A percentile compares a stretch with the other conserved stretches of the same genome.
Conservation (phyloP, 2,113 vertebrate species). For the Anguilla japonica region DNA sequence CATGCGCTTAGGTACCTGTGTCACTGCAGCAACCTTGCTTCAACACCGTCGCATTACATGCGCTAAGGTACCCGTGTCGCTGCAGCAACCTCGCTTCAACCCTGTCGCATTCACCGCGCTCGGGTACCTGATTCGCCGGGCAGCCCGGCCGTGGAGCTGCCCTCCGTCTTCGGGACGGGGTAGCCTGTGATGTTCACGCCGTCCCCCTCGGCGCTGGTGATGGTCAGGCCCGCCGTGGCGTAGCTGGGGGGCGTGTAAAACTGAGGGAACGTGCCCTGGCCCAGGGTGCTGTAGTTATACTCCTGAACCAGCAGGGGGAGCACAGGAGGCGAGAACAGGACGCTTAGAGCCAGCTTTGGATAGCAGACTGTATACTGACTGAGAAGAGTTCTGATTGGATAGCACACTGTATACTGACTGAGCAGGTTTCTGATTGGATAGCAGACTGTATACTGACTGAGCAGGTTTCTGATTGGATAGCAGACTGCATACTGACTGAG, state of each 20-base stretch:
- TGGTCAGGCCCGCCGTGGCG: constrained; percentile 70
- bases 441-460: too few relatives aligned
- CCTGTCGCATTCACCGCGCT: too few relatives aligned
- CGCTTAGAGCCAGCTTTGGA: background rate
- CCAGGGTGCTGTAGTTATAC: constrained; percentile 87
- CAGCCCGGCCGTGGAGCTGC: constrained; percentile 59
- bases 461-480: too few relatives aligned
- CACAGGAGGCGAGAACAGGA: background rate
- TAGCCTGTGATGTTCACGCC: constrained; percentile 64
- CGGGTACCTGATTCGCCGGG: constrained; percentile 54
- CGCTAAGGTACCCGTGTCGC: constrained; percentile 34
- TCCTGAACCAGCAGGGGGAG: constrained; percentile 67
- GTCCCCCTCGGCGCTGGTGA: constrained; percentile 63
- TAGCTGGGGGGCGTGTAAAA: constrained; percentile 88
- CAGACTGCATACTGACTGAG: too few relatives aligned
- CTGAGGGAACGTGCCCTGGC: constrained; percentile 85
- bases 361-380: too few relatives aligned
- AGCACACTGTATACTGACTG: too few relatives aligned
- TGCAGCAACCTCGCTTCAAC: background rate
- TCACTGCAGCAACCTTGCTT: too few relatives aligned
- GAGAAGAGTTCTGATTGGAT: too few relatives aligned
- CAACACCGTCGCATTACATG: background rate
- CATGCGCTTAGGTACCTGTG: constrained; percentile 33
- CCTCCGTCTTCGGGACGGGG: constrained; percentile 73
- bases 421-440: too few relatives aligned